These are phyloP conservation scores for Azorinus chamasolen DNA, from an alignment of 2,888 invertebrate genomes.

Conservation along the genomic window DNA sequence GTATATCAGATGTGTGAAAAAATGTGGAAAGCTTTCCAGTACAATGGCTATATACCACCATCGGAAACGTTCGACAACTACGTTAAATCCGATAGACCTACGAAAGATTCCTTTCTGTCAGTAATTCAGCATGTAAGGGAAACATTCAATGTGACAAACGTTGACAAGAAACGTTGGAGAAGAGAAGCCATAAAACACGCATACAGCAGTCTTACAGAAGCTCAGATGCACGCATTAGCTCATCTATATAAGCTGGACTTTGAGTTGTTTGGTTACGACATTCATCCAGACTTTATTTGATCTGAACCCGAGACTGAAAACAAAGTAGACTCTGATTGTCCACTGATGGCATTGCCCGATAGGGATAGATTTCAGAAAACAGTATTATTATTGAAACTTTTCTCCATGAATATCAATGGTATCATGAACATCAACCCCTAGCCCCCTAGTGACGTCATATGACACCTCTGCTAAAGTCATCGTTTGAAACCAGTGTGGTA, in stretches of 20 bases:
- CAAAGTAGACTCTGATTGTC: too few relatives aligned
- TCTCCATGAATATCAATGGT: too few relatives aligned
- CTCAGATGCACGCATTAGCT: conserved; percentile 34
- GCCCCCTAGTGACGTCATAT: too few relatives aligned
- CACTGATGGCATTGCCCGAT: too few relatives aligned
- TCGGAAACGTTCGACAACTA: conserved; percentile 24
- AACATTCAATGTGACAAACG: conserved; percentile 28
- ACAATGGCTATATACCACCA: conserved; percentile 69
- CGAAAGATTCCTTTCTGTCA: conserved; percentile 13
- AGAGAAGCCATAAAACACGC: conserved; percentile 43
- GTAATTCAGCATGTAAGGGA: conserved; percentile 18
- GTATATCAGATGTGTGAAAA: conserved; percentile 31
- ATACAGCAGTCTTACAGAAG: conserved; percentile 39
- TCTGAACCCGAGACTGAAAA: too few relatives aligned
- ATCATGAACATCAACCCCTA: too few relatives aligned
- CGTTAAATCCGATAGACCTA: conserved; percentile 15
- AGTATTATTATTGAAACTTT: too few relatives aligned
- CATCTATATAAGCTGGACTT: conserved; percentile 58
- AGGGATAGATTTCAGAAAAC: too few relatives aligned
- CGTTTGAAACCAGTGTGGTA: too few relatives aligned
- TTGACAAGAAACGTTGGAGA: conserved; percentile 36
- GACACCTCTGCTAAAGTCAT: too few relatives aligned
- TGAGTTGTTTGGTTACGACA: conserved; percentile 57
- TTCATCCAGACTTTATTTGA: too few relatives aligned
- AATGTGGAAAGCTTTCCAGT: conserved; percentile 68